Percentiles rank a stretch among this genome's conserved stretches.
phyloP scores from a whole-genome alignment of 2,797 vertebrate genomes.

The Florisuga fusca region DNA sequence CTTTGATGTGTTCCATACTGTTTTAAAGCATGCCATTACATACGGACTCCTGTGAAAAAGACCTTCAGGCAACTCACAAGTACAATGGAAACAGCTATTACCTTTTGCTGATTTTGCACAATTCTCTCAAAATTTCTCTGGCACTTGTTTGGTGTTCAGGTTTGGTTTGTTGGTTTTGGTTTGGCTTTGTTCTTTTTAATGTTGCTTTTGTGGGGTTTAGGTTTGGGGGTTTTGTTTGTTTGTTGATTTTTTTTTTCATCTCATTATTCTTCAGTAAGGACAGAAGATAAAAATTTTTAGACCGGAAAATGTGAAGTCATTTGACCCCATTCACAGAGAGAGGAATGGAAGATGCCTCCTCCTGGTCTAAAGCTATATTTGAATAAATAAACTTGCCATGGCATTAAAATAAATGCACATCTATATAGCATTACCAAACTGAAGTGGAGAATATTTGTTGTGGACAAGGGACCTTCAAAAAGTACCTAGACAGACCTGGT shows the following conservation, averaged over 20 bases:
- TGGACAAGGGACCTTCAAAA: neutral
- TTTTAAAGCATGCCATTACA: neutral
- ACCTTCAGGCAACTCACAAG: neutral
- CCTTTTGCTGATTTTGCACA: neutral
- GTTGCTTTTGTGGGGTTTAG: neutral
- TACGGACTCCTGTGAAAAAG: neutral
- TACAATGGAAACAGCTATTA: neutral
- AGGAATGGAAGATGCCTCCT: neutral
- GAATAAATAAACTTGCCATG: neutral
- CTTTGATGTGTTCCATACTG: neutral
- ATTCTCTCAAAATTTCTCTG: neutral
- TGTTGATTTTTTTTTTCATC: neutral
- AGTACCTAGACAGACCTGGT: neutral
- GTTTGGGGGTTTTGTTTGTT: neutral
- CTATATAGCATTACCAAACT: rapidly evolving
- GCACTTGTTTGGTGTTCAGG: neutral
- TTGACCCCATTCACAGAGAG: neutral
- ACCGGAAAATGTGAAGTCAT: neutral
- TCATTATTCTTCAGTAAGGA: neutral
- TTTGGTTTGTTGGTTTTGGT: too few species aligned
- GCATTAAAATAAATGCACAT: neutral
- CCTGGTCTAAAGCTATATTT: neutral
- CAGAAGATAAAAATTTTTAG: neutral
- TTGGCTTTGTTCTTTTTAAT: too few species aligned
- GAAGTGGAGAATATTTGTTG: neutral